Evolutionary conservation across 2,113 vertebrate species (phyloP).

Genomic region (Strigops habroptila): DNA sequence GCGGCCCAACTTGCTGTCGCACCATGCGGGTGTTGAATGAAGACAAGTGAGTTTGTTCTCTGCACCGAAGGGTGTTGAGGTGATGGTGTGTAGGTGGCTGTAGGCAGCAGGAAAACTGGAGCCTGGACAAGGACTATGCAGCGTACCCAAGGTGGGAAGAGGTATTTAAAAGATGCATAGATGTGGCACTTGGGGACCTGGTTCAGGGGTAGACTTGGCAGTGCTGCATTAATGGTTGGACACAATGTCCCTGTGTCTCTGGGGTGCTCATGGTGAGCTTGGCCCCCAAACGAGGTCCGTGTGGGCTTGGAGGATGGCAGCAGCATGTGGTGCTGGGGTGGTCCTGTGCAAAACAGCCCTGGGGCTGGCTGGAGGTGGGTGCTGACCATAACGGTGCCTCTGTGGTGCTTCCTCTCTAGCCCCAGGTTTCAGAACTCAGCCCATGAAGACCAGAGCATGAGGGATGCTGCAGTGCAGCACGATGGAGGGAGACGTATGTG

Average conservation of each 20-base stretch:
- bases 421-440: background rate
- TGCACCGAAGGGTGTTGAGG: too few relatives aligned
- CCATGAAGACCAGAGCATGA: background rate
- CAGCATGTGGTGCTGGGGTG: too few relatives aligned
- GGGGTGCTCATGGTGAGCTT: background rate
- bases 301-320: too few relatives aligned
- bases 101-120: background rate
- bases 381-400: background rate
- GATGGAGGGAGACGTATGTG: background rate
- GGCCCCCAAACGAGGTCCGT: background rate
- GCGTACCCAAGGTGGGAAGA: background rate
- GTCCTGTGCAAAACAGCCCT: too few relatives aligned
- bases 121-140: too few relatives aligned
- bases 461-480: background rate
- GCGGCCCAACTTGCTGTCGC: background rate
- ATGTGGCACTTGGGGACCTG: background rate
- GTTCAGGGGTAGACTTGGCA: background rate
- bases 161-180: background rate
- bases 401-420: background rate
- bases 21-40: too few relatives aligned
- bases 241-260: background rate
- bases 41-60: background rate
- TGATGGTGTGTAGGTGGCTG: background rate
- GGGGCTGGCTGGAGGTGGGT: background rate
- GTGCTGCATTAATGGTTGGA: background rate